Evolutionary conservation across 2,797 vertebrate species (phyloP), one percentile per base, ranked within the genome.

Genomic region (Choloepus didactylus): DNA sequence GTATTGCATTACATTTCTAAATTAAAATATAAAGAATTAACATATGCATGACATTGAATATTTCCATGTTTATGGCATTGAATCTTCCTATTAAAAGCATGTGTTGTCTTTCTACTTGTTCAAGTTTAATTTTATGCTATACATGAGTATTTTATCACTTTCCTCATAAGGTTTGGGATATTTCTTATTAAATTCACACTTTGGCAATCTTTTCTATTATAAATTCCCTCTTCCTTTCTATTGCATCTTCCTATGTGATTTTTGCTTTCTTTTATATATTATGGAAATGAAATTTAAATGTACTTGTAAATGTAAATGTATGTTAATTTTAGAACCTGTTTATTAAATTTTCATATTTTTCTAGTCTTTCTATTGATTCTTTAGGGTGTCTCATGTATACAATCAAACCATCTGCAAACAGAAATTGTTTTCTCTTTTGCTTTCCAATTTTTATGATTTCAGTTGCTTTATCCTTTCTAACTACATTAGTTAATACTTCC

Each of bases 71-170:
- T 60, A 15, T 41, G n/a, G 12, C 44, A 62, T 49, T 87, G 25
- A 60, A 25, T 41, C 10, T 69, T 79, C 19, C 19, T 23, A 59
- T 21, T 59, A 59, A 21, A 21, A 23, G 56, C 21, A 59, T 59
- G 56, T 6, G 38, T 60, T 72, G 70, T 27, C 66, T 64, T 87
- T 54, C 54, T 9, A 54, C 3, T n/a, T 79, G 25, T 0, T 27
- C 84, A 79, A 92, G 9, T 62, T 87, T 80, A 72, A 72, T 70
- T 87, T 80, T 72, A 87, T 51, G 19, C 27, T 93, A 41, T 25
- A 64, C 4, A 31, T 6, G 49, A 80, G 19, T 62, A 87, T 62
- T 86, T 80, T 87, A 64, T 72, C 62, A n/a, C 18, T 79, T 70
- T 54, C 18, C 54, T 15, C 44, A 8, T 80, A 62, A 70, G 11